Conservation (phyloP, 2,888 invertebrate species). For the Tillus elongatus region DNA sequence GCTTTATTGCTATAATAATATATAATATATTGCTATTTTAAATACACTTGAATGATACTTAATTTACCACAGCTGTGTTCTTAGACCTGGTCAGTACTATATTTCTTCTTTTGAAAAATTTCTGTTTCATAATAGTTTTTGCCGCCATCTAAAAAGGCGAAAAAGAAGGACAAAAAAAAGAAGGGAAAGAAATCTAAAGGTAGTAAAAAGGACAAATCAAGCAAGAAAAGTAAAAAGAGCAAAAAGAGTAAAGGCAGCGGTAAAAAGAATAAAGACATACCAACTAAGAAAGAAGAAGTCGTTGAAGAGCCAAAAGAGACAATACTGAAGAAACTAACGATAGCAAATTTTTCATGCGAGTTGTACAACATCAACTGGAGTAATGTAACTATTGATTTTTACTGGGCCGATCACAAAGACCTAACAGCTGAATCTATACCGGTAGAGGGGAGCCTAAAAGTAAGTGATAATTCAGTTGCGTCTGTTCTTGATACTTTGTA, state of each 20-base stretch:
- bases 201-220: too few relatives aligned
- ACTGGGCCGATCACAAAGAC: constrained; percentile 46
- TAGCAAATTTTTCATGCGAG: constrained; percentile 46
- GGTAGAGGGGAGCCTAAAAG: constrained; percentile 36
- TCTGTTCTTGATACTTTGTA: too few relatives aligned
- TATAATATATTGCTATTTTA: too few relatives aligned
- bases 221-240: too few relatives aligned
- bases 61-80: too few relatives aligned
- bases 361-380: constrained; percentile 47
- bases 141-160: constrained; percentile 27
- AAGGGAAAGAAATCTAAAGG: constrained; percentile 18
- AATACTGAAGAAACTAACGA: constrained; percentile 32
- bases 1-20: too few relatives aligned
- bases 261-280: constrained; percentile 10
- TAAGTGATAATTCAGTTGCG: constrained; percentile 15
- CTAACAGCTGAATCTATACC: constrained; percentile 26
- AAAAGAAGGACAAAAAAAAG: constrained; percentile 23
- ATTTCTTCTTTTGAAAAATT: constrained; percentile 7
- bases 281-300: too few relatives aligned
- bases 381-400: constrained; percentile 46
- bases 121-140: too few relatives aligned
- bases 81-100: too few relatives aligned
- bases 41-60: too few relatives aligned
- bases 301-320: constrained; percentile 24
- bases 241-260: constrained; percentile 15